phyloP scores from a whole-genome alignment of 2,797 vertebrate species.

The Anguilla anguilla region DNA sequence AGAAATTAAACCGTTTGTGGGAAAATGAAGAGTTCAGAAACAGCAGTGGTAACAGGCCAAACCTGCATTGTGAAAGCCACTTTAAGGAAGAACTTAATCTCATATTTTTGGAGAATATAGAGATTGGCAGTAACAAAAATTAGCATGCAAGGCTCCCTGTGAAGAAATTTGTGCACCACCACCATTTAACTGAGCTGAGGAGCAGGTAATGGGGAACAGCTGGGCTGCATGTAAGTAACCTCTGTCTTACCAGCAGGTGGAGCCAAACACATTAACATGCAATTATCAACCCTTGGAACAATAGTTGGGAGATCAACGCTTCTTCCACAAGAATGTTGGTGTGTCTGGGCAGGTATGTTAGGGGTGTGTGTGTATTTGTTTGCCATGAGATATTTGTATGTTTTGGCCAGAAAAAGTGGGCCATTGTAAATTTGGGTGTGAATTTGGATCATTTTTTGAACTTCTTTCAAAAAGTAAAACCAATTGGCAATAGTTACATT shows the following conservation, averaged over 20 bases:
- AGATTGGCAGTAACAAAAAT: too few species aligned
- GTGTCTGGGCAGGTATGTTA: neutral
- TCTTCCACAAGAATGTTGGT: neutral
- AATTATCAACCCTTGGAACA: neutral
- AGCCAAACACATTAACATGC: neutral
- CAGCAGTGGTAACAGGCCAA: too few species aligned
- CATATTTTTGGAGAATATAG: too few species aligned
- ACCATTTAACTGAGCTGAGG: neutral
- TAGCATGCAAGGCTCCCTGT: too few species aligned
- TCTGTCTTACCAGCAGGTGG: neutral
- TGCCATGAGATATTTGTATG: neutral
- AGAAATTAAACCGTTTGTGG: too few species aligned
- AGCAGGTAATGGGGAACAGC: neutral
- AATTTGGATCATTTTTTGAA: neutral
- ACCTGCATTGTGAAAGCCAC: too few species aligned
- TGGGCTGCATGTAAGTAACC: neutral
- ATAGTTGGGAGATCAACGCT: neutral
- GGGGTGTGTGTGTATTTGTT: neutral
- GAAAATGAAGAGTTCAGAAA: too few species aligned
- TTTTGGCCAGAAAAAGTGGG: neutral
- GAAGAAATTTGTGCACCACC: too few species aligned
- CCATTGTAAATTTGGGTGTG: neutral
- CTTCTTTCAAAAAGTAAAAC: neutral
- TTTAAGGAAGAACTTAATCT: too few species aligned
- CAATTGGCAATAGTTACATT: too few species aligned